Percentiles rank a stretch among this genome's conserved stretches.
Conservation (phyloP, 2,888 invertebrate genomes). For the Pyrrhia umbra region DNA sequence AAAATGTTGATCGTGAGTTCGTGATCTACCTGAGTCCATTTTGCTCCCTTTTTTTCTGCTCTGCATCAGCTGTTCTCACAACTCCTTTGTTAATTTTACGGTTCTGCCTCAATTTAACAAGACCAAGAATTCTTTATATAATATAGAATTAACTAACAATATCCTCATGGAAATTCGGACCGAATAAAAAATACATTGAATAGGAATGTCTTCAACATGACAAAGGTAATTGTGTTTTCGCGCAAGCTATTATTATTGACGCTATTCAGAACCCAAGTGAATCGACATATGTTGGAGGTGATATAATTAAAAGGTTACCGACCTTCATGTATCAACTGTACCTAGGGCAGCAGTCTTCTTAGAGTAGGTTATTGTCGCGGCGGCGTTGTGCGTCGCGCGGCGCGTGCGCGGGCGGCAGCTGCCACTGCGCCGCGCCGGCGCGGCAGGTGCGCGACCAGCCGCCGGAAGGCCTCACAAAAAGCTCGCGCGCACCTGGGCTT, state of each 20-base stretch:
- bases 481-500: conserved; percentile 85
- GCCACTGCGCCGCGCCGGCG: conserved; percentile 62
- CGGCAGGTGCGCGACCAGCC: conserved; percentile 88
- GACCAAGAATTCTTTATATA: conserved; percentile 45
- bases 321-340: conserved; percentile 39
- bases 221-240: conserved; percentile 53
- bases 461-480: conserved; percentile 89
- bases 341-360: conserved; percentile 36
- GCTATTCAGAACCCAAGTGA: conserved; percentile 44
- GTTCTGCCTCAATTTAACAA: conserved; percentile 51
- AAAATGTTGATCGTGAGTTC: conserved; percentile 38
- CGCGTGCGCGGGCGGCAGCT: conserved; percentile 80
- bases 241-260: conserved; percentile 47
- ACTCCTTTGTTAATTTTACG: conserved; percentile 60
- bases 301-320: conserved; percentile 47
- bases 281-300: conserved; percentile 35
- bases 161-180: conserved; percentile 39
- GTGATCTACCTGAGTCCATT: conserved; percentile 59
- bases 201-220: conserved; percentile 44
- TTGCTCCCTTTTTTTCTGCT: conserved; percentile 53
- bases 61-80: conserved; percentile 67
- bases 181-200: conserved; percentile 51
- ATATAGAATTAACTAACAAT: conserved; percentile 50
- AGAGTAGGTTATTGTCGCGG: conserved; percentile 28
- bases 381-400: conserved; percentile 25